A percentile compares a stretch with the other conserved stretches of the same genome.
These are phyloP conservation scores for Micronisus gabar DNA, from an alignment of 2,113 vertebrate species.

Conservation along the genomic window DNA sequence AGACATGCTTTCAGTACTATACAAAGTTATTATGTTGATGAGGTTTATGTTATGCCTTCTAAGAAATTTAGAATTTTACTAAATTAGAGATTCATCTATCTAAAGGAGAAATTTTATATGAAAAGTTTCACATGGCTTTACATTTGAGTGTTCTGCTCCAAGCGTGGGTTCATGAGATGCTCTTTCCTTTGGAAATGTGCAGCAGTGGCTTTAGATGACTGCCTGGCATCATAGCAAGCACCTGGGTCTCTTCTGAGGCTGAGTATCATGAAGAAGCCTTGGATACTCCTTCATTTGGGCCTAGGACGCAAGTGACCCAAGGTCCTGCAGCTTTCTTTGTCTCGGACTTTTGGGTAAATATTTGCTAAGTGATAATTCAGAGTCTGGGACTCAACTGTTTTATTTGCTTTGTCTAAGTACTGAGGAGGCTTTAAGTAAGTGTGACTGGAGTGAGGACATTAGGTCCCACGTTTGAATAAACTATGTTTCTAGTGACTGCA, in stretches of 20 bases:
- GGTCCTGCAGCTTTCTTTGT: not conserved
- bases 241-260: not conserved
- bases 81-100: not conserved
- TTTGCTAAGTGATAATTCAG: not conserved
- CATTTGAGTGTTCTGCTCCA: not conserved
- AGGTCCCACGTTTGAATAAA: not conserved
- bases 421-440: not conserved
- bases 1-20: rapidly evolving
- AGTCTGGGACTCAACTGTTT: not conserved
- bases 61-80: not conserved
- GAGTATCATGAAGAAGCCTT: not conserved
- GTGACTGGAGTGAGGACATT: not conserved
- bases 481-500: not conserved
- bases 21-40: not conserved
- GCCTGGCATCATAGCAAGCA: not conserved
- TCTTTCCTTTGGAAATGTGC: not conserved
- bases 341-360: not conserved
- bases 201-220: not conserved
- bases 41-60: not conserved
- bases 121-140: not conserved
- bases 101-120: not conserved
- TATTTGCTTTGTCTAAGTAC: not conserved
- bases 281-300: not conserved
- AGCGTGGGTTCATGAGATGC: rapidly evolving
- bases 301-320: not conserved